Conservation (phyloP, 92 coral and sea anemone genomes). For the Plumapathes pennacea region DNA sequence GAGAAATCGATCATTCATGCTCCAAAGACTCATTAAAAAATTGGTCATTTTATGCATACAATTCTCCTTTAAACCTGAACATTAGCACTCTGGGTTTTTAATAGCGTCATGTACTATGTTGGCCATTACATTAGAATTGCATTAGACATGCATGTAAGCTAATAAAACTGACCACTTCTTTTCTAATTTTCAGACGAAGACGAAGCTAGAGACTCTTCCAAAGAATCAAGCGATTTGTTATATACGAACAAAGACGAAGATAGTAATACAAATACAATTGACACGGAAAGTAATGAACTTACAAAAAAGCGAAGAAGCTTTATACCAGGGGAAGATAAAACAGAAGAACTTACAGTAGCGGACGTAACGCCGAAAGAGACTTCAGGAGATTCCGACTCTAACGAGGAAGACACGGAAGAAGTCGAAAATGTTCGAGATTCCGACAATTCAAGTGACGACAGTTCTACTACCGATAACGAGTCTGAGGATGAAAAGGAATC, state of each 20-base stretch:
- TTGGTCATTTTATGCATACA: too few species aligned
- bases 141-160: too few species aligned
- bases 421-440: slow-evolving; percentile 7
- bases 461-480: background rate
- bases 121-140: too few species aligned
- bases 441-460: slow-evolving; percentile 8
- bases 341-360: background rate
- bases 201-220: slow-evolving; percentile 10
- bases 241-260: slow-evolving; percentile 11
- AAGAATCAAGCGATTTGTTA: slow-evolving; percentile 7
- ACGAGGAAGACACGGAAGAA: background rate
- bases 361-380: slow-evolving; percentile 1
- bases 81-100: too few species aligned
- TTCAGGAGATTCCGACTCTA: background rate
- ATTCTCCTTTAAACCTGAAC: too few species aligned
- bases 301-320: slow-evolving; percentile 37
- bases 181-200: slow-evolving; percentile 24
- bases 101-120: too few species aligned
- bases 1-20: too few species aligned
- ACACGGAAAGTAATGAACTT: slow-evolving; percentile 1
- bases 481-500: too few species aligned
- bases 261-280: background rate
- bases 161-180: too few species aligned
- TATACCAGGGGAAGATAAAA: slow-evolving; percentile 12
- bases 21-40: too few species aligned